phyloP scores from a whole-genome alignment of 2,888 invertebrate species.

The Mystacides longicornis region DNA sequence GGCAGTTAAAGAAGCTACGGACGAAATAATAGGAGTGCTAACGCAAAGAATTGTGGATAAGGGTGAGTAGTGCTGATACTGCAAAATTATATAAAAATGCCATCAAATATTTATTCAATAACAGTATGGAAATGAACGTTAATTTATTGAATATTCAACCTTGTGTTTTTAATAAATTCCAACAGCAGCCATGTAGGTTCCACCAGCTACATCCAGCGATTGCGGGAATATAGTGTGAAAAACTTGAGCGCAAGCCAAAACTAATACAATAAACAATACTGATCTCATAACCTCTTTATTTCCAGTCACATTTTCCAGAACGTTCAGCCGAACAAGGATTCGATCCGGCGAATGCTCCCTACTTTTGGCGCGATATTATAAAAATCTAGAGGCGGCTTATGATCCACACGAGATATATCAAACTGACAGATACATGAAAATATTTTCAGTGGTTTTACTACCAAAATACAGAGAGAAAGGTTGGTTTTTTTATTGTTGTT shows the following conservation, averaged over 20 bases:
- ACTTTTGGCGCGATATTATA: constrained; percentile 40
- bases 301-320: constrained; percentile 41
- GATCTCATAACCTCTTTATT: too few relatives aligned
- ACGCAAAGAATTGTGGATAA: constrained; percentile 47
- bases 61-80: constrained; percentile 32
- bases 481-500: too few relatives aligned
- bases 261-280: too few relatives aligned
- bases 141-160: too few relatives aligned
- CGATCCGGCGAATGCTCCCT: constrained; percentile 38
- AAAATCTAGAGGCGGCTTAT: constrained; percentile 38
- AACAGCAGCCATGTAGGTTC: too few relatives aligned
- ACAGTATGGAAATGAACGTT: too few relatives aligned
- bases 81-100: too few relatives aligned
- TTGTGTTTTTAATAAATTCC: too few relatives aligned
- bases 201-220: too few relatives aligned
- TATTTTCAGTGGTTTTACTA: constrained; percentile 41
- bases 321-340: constrained; percentile 42
- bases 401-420: constrained; percentile 34
- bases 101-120: too few relatives aligned
- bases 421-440: constrained; percentile 39
- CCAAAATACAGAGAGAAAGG: constrained; percentile 42
- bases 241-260: too few relatives aligned
- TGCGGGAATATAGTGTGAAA: too few relatives aligned
- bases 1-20: constrained; percentile 41
- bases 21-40: constrained; percentile 40